phyloP scores from a whole-genome alignment of 2,888 invertebrate species.

The Eudemis profundana region DNA sequence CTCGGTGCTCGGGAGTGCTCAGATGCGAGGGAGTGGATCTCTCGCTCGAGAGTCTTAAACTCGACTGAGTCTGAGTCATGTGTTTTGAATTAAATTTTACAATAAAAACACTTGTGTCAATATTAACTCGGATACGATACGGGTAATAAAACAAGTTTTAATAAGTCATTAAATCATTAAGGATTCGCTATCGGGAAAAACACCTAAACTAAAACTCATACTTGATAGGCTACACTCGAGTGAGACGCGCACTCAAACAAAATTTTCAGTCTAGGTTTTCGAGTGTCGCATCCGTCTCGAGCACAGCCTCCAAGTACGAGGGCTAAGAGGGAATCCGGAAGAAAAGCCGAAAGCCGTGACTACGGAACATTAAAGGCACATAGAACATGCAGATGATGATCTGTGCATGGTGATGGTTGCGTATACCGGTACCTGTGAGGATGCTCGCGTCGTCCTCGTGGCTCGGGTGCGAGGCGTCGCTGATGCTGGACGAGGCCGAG shows the following conservation, averaged over 20 bases:
- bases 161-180: constrained; percentile 24
- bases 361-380: constrained; percentile 64
- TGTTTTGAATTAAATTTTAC: neutral
- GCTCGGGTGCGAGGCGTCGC: constrained; percentile 89
- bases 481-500: constrained; percentile 95
- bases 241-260: neutral
- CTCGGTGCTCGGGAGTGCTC: neutral
- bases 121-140: constrained; percentile 23
- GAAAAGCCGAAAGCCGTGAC: constrained; percentile 41
- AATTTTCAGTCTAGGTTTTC: neutral
- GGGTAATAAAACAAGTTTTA: constrained; percentile 15
- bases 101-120: constrained; percentile 32
- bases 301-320: neutral
- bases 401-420: constrained; percentile 83
- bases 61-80: constrained; percentile 20
- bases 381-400: constrained; percentile 71
- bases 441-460: constrained; percentile 93
- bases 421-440: constrained; percentile 89
- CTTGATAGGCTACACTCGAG: neutral
- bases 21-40: neutral
- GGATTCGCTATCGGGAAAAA: neutral
- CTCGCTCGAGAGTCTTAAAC: neutral
- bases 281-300: neutral
- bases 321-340: constrained; percentile 6
- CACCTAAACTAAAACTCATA: neutral